These are phyloP conservation scores for Macropus fuliginosus DNA, from an alignment of 2,797 vertebrate species.

Conservation along the genomic window DNA sequence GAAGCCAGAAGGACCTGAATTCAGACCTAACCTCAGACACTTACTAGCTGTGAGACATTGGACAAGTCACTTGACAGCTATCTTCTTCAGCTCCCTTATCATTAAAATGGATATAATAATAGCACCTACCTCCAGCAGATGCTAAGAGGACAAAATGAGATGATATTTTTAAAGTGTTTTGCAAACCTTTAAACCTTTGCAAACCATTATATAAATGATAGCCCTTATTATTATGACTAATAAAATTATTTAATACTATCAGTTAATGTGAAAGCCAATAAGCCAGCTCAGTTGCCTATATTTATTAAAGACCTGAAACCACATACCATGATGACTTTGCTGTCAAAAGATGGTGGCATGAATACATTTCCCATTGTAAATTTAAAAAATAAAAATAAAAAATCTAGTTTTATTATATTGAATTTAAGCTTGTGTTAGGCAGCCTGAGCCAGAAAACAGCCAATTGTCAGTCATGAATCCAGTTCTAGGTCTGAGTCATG, in stretches of 20 bases:
- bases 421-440: neutral
- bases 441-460: neutral
- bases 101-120: neutral
- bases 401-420: neutral
- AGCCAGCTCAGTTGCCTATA: neutral
- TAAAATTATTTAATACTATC: neutral
- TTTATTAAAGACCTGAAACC: neutral
- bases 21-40: neutral
- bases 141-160: neutral
- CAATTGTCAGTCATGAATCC: neutral
- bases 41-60: neutral
- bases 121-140: neutral
- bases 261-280: neutral
- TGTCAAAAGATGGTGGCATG: neutral
- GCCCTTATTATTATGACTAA: neutral
- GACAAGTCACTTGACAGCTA: neutral
- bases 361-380: neutral
- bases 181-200: neutral
- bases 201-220: neutral
- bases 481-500: neutral
- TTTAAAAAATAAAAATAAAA: slow-evolving; percentile 4
- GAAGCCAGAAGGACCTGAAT: neutral
- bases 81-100: neutral
- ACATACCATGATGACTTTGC: neutral
- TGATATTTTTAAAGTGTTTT: neutral